These are phyloP conservation scores for Heteractis magnifica DNA, from an alignment of 92 coral and sea anemone species.

Conservation along the genomic window DNA sequence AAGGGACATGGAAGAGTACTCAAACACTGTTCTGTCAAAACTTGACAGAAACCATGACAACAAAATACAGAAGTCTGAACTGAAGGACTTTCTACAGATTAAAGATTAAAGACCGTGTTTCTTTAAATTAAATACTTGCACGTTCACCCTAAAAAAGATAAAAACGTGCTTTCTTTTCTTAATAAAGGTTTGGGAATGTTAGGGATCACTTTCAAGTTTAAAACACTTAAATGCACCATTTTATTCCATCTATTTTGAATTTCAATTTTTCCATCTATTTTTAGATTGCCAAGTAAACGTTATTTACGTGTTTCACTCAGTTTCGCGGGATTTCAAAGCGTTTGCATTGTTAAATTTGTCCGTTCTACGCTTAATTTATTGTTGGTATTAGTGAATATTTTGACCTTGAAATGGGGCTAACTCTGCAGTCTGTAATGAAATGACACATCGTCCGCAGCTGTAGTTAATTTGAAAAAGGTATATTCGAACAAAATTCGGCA, in stretches of 20 bases:
- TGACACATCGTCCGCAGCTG: no score
- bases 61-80: slow-evolving; percentile 43
- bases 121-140: not conserved
- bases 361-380: no score
- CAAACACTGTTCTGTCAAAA: slow-evolving; percentile 8
- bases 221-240: not conserved
- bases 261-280: not conserved
- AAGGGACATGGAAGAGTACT: slow-evolving; percentile 11
- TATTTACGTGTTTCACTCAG: no score
- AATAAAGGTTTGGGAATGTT: not conserved
- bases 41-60: slow-evolving; percentile 47
- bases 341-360: no score
- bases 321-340: no score
- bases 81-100: slow-evolving; percentile 29
- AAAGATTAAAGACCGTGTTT: not conserved
- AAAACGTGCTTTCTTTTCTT: not conserved
- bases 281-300: not conserved
- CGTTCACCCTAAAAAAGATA: not conserved
- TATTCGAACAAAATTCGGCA: no score
- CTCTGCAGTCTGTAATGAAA: no score
- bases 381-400: no score
- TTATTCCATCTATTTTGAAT: not conserved
- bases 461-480: no score
- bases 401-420: no score
- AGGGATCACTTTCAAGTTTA: not conserved